phyloP scores from a whole-genome alignment of 2,797 vertebrate species.

The Dicrostonyx torquatus region DNA sequence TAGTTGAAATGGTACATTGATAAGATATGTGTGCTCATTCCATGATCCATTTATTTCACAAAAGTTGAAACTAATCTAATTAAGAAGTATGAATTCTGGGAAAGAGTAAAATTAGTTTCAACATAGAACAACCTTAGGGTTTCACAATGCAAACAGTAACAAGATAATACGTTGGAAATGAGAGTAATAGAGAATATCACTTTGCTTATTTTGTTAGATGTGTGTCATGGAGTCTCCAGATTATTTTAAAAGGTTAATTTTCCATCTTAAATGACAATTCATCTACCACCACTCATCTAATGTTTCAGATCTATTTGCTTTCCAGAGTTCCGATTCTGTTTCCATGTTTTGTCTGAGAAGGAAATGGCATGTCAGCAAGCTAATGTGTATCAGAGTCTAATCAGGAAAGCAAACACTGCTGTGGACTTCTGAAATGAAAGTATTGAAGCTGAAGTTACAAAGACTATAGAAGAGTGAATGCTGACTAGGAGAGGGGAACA shows the following conservation, averaged over 20 bases:
- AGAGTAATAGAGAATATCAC: neutral
- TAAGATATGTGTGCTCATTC: neutral
- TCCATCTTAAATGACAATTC: neutral
- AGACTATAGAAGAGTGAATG: neutral
- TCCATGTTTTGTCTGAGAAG: neutral
- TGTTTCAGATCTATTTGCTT: neutral
- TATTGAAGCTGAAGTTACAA: neutral
- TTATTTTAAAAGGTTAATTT: neutral
- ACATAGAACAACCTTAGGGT: neutral
- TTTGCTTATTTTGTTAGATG: neutral
- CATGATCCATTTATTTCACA: conserved; percentile 31
- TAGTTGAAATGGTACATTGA: conserved; percentile 32
- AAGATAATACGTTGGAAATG: neutral
- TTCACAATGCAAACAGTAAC: neutral
- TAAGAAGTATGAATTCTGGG: too few species aligned
- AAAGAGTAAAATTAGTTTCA: too few species aligned
- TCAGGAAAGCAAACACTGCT: neutral
- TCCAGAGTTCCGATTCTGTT: neutral
- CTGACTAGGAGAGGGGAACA: neutral
- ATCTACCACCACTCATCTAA: neutral
- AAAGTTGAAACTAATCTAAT: conserved; percentile 32
- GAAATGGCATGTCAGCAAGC: neutral
- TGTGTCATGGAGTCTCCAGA: neutral
- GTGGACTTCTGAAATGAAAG: neutral
- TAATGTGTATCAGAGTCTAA: neutral